Conservation (phyloP, 1,140 invertebrate species). For the Dendrolimus kikuchii region DNA sequence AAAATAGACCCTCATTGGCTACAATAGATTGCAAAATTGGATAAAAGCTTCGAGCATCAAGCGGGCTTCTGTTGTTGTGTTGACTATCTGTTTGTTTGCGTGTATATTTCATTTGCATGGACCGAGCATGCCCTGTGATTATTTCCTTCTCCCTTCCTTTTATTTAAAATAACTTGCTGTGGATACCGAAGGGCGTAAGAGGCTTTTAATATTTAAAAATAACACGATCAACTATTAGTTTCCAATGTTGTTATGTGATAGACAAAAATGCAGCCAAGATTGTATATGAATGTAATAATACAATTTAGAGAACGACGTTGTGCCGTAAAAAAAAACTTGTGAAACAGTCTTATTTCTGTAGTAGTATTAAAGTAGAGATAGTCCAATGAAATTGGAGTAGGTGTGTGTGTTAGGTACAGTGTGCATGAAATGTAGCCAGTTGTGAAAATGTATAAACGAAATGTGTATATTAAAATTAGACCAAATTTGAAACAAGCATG, state of each 20-base stretch:
- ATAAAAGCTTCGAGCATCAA: conserved; percentile 46
- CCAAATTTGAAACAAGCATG: conserved; percentile 36
- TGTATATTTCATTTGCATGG: conserved; percentile 68
- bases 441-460: conserved; percentile 15
- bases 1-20: conserved; percentile 41
- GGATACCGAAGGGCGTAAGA: conserved; percentile 22
- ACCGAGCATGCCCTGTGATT: conserved; percentile 58
- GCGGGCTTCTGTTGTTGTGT: conserved; percentile 63
- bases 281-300: no score
- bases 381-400: conserved; percentile 30
- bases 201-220: conserved; percentile 20
- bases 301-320: neutral
- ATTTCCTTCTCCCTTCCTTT: conserved; percentile 38
- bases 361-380: conserved; percentile 45
- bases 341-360: conserved; percentile 35
- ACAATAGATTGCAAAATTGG: conserved; percentile 28
- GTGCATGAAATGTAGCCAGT: conserved; percentile 52
- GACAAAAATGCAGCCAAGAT: no score
- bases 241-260: neutral
- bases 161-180: conserved; percentile 36
- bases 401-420: conserved; percentile 47
- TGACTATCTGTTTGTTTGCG: conserved; percentile 60
- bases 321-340: conserved; percentile 30
- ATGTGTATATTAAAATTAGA: neutral
- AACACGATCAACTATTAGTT: neutral